Evolutionary conservation across 2,797 vertebrate genomes (phyloP).

Genomic region (Scarus forsteni): DNA sequence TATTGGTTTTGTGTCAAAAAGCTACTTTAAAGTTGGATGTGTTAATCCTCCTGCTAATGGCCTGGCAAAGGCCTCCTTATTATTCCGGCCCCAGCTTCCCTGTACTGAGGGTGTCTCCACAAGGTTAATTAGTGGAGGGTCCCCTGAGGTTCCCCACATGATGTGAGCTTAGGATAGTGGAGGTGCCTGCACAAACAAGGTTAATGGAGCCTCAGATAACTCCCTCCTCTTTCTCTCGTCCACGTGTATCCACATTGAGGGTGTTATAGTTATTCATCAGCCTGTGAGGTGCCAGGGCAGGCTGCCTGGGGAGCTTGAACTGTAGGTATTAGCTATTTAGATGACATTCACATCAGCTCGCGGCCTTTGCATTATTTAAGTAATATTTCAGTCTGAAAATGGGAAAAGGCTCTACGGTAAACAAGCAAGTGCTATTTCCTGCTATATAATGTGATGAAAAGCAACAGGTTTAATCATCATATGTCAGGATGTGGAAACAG

Average conservation of each 20-base stretch:
- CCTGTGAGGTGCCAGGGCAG: conserved; percentile 48
- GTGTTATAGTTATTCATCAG: conserved; percentile 61
- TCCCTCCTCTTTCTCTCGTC: conserved; percentile 56
- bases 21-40: conserved; percentile 84
- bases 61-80: conserved; percentile 81
- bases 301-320: conserved; percentile 53
- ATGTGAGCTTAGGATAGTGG: conserved; percentile 83
- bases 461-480: conserved; percentile 64
- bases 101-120: conserved; percentile 81
- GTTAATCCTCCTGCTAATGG: conserved; percentile 85
- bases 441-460: conserved; percentile 56
- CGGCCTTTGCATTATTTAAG: conserved; percentile 74
- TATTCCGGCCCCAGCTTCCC: conserved; percentile 80
- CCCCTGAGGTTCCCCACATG: conserved; percentile 76
- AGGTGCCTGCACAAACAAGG: conserved; percentile 84
- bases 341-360: conserved; percentile 74
- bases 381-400: conserved; percentile 52
- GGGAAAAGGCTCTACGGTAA: conserved; percentile 64
- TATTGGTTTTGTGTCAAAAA: conserved; percentile 88
- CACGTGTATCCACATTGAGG: conserved; percentile 54
- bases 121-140: conserved; percentile 88
- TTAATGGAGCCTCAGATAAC: conserved; percentile 82
- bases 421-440: conserved; percentile 65
- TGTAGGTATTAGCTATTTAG: conserved; percentile 60
- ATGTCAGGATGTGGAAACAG: conserved; percentile 57